These are phyloP conservation scores for Troides aeacus DNA, from an alignment of 2,888 invertebrate species.

Conservation along the genomic window DNA sequence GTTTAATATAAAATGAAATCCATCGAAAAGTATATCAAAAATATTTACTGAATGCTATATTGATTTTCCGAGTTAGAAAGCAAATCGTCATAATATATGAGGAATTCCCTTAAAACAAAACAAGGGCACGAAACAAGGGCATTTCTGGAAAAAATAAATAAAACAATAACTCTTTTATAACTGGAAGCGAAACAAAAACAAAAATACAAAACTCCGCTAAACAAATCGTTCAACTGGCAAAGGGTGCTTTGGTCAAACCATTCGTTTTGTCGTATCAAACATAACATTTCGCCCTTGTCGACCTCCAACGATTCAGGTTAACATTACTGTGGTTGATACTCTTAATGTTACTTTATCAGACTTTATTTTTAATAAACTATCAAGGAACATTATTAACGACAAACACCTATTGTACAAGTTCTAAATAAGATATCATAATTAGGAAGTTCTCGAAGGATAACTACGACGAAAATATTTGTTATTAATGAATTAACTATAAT, in stretches of 20 bases:
- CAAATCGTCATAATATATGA: neutral
- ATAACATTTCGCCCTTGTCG: neutral
- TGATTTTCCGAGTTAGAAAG: conserved; percentile 3
- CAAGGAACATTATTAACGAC: no score
- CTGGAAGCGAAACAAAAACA: neutral
- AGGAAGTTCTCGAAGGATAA: no score
- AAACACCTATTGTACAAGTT: no score
- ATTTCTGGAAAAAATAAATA: neutral
- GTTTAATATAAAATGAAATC: neutral
- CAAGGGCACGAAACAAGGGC: neutral
- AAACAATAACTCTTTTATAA: neutral
- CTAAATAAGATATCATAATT: no score
- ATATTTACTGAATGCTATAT: neutral
- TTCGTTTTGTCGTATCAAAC: neutral
- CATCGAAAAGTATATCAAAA: neutral
- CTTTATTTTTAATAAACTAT: no score
- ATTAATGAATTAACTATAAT: no score
- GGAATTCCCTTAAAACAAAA: neutral
- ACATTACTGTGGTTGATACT: neutral
- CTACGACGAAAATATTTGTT: no score
- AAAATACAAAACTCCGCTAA: neutral
- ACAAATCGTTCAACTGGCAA: neutral
- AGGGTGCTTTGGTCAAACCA: conserved; percentile 1
- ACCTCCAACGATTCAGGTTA: neutral
- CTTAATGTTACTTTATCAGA: no score